Evolutionary conservation across 53 echinoderm and acorn worm species (phyloP).

Genomic region (Temnopleurus reevesii): DNA sequence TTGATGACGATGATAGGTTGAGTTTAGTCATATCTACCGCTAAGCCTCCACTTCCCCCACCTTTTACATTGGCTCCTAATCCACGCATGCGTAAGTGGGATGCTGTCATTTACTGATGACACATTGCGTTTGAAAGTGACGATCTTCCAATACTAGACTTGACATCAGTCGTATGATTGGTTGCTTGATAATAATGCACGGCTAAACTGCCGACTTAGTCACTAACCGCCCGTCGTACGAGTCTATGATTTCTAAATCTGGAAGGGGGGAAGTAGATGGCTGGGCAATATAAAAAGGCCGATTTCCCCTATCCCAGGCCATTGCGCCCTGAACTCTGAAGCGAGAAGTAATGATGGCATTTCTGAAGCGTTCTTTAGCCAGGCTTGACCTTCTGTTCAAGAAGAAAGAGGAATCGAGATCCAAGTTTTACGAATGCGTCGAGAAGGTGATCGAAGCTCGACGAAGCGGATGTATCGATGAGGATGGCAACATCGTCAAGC

Average conservation of each 20-base stretch:
- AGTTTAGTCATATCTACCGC: slow-evolving; percentile 46
- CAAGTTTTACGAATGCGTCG: slow-evolving; percentile 81
- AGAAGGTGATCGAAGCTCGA: slow-evolving; percentile 87
- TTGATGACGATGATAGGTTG: not conserved
- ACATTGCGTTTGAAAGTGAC: slow-evolving; percentile 57
- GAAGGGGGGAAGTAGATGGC: slow-evolving; percentile 31
- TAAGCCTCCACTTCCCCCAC: slow-evolving; percentile 59
- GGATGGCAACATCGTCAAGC: slow-evolving; percentile 81
- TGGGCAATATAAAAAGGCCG: slow-evolving; percentile 19
- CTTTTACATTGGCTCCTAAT: not conserved
- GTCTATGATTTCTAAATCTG: not conserved
- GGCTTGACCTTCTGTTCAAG: slow-evolving; percentile 71
- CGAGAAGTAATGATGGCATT: slow-evolving; percentile 72
- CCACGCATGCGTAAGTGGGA: slow-evolving; percentile 35
- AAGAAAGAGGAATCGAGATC: slow-evolving; percentile 61
- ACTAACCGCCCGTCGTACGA: not conserved
- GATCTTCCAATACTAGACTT: not conserved
- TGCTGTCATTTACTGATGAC: slow-evolving; percentile 30
- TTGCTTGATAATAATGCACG: not conserved
- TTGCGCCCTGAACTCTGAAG: not conserved
- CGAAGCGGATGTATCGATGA: slow-evolving; percentile 92
- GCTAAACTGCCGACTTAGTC: not conserved
- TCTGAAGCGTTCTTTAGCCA: slow-evolving; percentile 71
- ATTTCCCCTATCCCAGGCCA: slow-evolving; percentile 11
- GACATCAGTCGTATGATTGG: not conserved